Evolutionary conservation across 2,888 invertebrate genomes (phyloP), one percentile per base, ranked within the genome.

Genomic region (Pseudanteris insignis): DNA sequence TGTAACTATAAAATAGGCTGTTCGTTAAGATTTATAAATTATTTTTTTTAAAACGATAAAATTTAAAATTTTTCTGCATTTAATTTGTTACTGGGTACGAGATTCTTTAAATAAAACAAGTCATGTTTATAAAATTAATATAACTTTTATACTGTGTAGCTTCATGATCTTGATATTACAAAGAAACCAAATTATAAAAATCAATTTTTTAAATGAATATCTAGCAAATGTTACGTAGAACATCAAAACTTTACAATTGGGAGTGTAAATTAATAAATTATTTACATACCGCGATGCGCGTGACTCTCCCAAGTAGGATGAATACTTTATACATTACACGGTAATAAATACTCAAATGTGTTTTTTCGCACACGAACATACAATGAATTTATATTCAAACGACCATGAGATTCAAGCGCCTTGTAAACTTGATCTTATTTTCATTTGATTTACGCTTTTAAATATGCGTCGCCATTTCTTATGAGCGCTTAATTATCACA

Each of bases 361-460:
- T 37, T 43, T 53, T 46, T 60, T 53, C 59, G n/a, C n/a, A 47
- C 47, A 53, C 47, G 59, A 60, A 53, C 59, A 60, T 59, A 59
- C 59, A 14, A 15, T 41, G 34, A 33, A 41, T 59, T 46, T 29
- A 25, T 44, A 15, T 40, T 41, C 41, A 36, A 18, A 43, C 28
- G 18, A 28, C 8, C 21, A n/a, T 4, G 18, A 40, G 5, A 50
- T 25, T 36, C 13, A 25, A 24, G 13, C 13, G 11, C 25, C 38
- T 24, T 8, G 15, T 40, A 26, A 32, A 36, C 36, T 36, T 29
- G n/a, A n/a, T 51, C 24, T 34, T 28, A 13, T 34, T 21, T 7
- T 41, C 2, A 12, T 12, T 46, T 25, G 5, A 5, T 3, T 28
- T 4, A 44, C 8, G 15, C 33, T n/a, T 6, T 24, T 32, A 2